These are phyloP conservation scores for Archips crataeganus DNA, from an alignment of 2,888 invertebrate genomes.

Conservation along the genomic window DNA sequence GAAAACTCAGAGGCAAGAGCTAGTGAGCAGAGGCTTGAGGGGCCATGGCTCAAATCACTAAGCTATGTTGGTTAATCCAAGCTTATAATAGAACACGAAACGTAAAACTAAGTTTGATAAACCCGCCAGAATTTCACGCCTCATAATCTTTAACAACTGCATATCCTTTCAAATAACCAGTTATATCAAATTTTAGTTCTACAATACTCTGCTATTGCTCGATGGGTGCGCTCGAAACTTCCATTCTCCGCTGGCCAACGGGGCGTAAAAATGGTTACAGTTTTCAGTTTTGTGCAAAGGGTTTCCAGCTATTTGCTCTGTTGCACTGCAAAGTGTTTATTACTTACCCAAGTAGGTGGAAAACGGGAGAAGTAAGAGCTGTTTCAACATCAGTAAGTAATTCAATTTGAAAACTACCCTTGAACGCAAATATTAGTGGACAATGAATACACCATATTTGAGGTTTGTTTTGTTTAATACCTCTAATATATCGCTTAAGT, in stretches of 20 bases:
- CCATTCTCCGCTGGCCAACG: neutral
- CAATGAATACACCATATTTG: neutral
- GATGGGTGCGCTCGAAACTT: neutral
- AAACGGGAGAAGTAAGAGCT: neutral
- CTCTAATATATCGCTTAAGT: too few relatives aligned
- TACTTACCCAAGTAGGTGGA: constrained; percentile 2
- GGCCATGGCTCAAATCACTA: too few relatives aligned
- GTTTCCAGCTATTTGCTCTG: neutral
- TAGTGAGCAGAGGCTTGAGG: too few relatives aligned
- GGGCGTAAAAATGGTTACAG: constrained; percentile 6
- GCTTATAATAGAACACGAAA: too few relatives aligned
- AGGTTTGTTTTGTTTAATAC: neutral
- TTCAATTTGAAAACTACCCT: neutral
- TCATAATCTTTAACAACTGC: neutral
- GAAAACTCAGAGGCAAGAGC: too few relatives aligned
- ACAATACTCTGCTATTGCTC: neutral
- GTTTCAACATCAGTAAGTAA: neutral
- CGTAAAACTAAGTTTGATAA: neutral
- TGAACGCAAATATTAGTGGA: neutral
- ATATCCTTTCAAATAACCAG: constrained; percentile 1
- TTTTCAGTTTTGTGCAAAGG: constrained; percentile 4
- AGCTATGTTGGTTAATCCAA: too few relatives aligned
- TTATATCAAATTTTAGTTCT: neutral
- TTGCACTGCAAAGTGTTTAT: constrained; percentile 5
- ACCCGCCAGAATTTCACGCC: neutral